Conservation (phyloP, 2,113 vertebrate genomes). For the Dromaius novaehollandiae region DNA sequence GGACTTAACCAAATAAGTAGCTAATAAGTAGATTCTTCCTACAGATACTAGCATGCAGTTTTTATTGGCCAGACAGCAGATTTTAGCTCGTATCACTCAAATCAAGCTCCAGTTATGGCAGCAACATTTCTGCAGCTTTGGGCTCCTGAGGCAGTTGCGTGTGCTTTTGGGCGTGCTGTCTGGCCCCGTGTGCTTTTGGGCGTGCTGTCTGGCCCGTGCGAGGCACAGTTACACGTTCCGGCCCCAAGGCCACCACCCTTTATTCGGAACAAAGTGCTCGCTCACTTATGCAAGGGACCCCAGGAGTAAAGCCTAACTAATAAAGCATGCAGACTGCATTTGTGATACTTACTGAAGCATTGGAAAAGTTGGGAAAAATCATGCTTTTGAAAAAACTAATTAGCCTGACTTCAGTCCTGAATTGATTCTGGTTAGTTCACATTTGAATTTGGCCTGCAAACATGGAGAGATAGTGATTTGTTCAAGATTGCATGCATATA, state of each 20-base stretch:
- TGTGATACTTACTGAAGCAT: not conserved
- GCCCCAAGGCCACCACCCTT: not conserved
- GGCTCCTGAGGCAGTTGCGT: accelerated
- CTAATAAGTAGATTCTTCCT: not conserved
- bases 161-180: not conserved
- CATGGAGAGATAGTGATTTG: not conserved
- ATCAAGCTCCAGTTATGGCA: not conserved
- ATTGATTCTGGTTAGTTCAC: not conserved
- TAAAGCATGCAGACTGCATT: not conserved
- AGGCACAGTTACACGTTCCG: not conserved
- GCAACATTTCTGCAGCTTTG: not conserved
- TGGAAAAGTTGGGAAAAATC: not conserved
- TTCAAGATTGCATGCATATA: not conserved
- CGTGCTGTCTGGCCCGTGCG: not conserved
- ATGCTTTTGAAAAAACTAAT: not conserved
- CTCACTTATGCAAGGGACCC: not conserved
- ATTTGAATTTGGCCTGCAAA: not conserved
- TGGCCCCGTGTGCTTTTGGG: not conserved
- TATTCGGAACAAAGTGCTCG: not conserved
- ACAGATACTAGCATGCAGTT: not conserved
- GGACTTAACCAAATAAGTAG: not conserved
- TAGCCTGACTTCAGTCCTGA: not conserved
- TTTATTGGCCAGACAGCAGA: not conserved
- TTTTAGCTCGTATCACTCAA: not conserved
- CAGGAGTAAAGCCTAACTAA: not conserved